Evolutionary conservation across 2,113 vertebrate genomes (phyloP).

Genomic region (Pterocles orientalis): DNA sequence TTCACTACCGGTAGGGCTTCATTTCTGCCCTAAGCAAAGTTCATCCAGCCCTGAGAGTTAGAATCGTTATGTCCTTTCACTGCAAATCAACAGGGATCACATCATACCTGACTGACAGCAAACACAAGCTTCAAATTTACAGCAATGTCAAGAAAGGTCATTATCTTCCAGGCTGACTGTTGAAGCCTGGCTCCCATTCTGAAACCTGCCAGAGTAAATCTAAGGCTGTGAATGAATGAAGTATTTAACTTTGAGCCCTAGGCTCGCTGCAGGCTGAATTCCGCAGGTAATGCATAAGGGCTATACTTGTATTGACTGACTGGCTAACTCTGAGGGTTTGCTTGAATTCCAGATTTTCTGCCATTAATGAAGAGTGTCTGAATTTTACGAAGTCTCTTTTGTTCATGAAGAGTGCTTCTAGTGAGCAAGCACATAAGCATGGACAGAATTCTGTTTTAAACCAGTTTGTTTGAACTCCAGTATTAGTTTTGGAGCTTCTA

Average conservation of each 20-base stretch:
- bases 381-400: conserved; percentile 9
- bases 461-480: not conserved
- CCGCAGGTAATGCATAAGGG: not conserved
- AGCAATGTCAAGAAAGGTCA: not conserved
- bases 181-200: not conserved
- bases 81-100: not conserved
- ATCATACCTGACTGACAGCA: not conserved
- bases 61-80: not conserved
- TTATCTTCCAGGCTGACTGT: not conserved
- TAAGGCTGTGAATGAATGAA: conserved; percentile 18
- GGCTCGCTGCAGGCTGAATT: not conserved
- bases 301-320: not conserved
- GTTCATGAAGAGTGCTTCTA: not conserved
- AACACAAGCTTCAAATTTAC: not conserved
- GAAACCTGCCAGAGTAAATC: not conserved
- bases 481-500: not conserved
- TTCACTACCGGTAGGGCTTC: not conserved
- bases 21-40: not conserved
- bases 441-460: not conserved
- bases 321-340: not conserved
- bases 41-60: not conserved
- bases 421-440: not conserved
- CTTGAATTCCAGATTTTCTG: conserved; percentile 42
- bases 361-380: not conserved
- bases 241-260: not conserved